Percentiles rank a stretch among this genome's conserved stretches.
phyloP scores from a whole-genome alignment of 2,113 vertebrate genomes.

The Cricetomys ansorgei region DNA sequence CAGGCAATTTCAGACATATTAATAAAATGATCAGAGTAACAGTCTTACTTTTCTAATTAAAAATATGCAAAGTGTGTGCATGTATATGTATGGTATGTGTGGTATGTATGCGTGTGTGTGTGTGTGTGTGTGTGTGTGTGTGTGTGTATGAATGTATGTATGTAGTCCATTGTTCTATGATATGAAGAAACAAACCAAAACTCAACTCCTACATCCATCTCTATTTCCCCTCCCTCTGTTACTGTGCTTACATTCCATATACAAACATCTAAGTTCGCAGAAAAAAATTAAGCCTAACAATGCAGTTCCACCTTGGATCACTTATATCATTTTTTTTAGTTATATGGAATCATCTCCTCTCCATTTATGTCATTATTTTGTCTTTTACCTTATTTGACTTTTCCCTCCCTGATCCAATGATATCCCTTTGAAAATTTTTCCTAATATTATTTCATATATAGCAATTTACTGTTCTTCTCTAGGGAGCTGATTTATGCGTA shows the following conservation, averaged over 20 bases:
- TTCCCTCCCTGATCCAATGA: not conserved
- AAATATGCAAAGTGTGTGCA: not conserved
- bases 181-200: not conserved
- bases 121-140: not conserved
- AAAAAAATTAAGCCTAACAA: not conserved
- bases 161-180: not conserved
- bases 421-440: slow-evolving; percentile 9
- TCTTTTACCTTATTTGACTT: not conserved
- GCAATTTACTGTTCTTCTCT: not conserved
- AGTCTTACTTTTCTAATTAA: not conserved
- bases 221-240: not conserved
- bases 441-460: not conserved
- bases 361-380: not conserved
- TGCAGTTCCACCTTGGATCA: not conserved
- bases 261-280: not conserved
- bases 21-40: not conserved
- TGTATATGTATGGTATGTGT: not conserved
- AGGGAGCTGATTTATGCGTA: not conserved
- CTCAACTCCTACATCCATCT: not conserved
- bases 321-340: not conserved
- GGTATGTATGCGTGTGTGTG: not conserved
- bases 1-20: not conserved
- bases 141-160: not conserved
- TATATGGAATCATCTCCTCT: not conserved
- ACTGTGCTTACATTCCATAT: not conserved